phyloP scores from a whole-genome alignment of 2,888 invertebrate genomes.

The Xestoiulus laeticollis region DNA sequence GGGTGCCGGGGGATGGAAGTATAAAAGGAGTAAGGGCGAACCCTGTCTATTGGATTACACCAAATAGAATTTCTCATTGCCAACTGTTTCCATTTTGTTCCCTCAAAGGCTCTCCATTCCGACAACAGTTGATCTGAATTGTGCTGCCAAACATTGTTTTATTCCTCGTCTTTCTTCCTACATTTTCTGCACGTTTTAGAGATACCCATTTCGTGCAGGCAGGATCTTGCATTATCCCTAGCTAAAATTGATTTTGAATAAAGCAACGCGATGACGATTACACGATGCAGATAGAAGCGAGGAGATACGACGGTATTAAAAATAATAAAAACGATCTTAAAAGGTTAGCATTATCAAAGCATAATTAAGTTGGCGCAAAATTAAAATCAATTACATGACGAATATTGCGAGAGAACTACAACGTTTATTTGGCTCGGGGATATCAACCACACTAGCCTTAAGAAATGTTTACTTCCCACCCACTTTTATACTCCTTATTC shows the following conservation, averaged over 20 bases:
- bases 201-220: not conserved
- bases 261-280: not conserved
- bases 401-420: not conserved
- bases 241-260: constrained; percentile 29
- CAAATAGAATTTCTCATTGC: constrained; percentile 23
- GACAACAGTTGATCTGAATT: constrained; percentile 10
- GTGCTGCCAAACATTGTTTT: constrained; percentile 6
- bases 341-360: constrained; percentile 28
- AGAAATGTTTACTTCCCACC: not conserved
- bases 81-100: constrained; percentile 7
- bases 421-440: not conserved
- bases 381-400: constrained; percentile 21
- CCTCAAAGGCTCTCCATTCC: not conserved
- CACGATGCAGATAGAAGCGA: not conserved
- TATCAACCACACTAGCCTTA: not conserved
- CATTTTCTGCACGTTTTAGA: not conserved
- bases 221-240: not conserved
- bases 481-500: not conserved
- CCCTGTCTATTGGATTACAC: not conserved
- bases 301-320: constrained; percentile 37
- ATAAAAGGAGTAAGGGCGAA: not conserved
- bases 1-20: not conserved
- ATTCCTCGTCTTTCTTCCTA: not conserved
- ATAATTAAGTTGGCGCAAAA: constrained; percentile 16
- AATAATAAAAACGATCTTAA: constrained; percentile 21